Evolutionary conservation across 2,888 invertebrate genomes (phyloP).

Genomic region (Hemistola chrysoprasaria): DNA sequence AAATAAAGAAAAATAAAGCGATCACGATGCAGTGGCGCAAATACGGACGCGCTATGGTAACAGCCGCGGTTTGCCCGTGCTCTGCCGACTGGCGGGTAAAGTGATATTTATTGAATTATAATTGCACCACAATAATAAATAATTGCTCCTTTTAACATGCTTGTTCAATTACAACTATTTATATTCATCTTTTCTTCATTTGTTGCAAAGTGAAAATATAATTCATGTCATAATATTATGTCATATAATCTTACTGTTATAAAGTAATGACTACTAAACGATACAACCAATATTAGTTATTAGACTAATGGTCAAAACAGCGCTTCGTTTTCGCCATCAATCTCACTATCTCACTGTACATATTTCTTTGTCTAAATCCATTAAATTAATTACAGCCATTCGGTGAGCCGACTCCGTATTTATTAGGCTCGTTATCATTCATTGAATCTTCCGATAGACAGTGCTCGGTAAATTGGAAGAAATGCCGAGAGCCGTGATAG

Average conservation of each 20-base stretch:
- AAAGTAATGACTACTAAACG: too few relatives aligned
- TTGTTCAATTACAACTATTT: too few relatives aligned
- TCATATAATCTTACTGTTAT: too few relatives aligned
- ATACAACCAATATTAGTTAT: too few relatives aligned
- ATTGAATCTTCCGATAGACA: conserved; percentile 77
- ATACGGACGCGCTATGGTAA: conserved; percentile 1
- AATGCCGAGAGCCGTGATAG: conserved; percentile 67
- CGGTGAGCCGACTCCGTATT: conserved; percentile 76
- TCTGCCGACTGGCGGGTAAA: conserved; percentile 7
- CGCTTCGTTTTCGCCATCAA: conserved; percentile 59
- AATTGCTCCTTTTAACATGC: too few relatives aligned
- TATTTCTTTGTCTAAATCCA: conserved; percentile 82
- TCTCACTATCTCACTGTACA: conserved; percentile 79
- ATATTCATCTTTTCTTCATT: too few relatives aligned
- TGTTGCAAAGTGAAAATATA: too few relatives aligned
- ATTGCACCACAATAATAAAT: conserved; percentile 1
- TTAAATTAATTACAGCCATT: conserved; percentile 80
- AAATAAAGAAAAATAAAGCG: conserved; percentile 57
- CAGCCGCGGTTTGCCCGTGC: conserved; percentile 3
- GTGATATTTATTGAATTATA: conserved; percentile 24
- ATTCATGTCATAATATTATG: too few relatives aligned
- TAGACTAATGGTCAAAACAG: conserved; percentile 68
- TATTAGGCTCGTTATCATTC: conserved; percentile 81
- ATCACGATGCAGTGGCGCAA: conserved; percentile 30
- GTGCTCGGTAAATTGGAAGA: conserved; percentile 68